Conservation (phyloP, 2,888 invertebrate genomes). For the Gastracanthus pulcherrimus region DNA sequence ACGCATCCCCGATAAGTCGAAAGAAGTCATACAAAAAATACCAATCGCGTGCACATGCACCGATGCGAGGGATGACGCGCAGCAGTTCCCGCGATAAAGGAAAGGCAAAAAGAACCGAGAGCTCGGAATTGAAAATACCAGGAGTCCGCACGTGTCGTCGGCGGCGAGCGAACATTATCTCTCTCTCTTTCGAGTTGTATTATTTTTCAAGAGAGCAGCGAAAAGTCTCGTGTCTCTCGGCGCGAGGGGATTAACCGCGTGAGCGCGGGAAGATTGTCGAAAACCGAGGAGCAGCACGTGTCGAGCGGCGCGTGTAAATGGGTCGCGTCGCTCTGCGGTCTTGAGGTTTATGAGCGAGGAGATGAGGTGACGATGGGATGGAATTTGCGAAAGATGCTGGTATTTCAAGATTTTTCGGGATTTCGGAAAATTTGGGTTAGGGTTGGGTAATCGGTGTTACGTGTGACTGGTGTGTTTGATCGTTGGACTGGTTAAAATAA, state of each 20-base stretch:
- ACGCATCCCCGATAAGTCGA: no score
- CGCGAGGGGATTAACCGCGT: constrained; percentile 1
- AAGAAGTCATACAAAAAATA: no score
- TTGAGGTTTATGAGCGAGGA: background rate
- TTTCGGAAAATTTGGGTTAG: background rate
- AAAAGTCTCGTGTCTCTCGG: background rate
- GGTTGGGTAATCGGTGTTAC: no score
- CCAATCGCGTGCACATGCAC: no score
- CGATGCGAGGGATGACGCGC: no score
- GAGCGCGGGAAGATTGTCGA: background rate
- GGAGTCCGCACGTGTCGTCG: background rate
- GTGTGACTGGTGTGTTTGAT: no score
- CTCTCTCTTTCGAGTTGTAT: no score
- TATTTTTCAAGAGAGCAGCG: background rate
- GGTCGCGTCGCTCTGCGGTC: no score
- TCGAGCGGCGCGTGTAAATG: background rate
- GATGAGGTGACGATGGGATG: background rate
- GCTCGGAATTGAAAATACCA: background rate
- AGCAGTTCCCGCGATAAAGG: no score
- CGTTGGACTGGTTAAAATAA: no score
- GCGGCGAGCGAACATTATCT: background rate
- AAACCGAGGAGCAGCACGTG: background rate
- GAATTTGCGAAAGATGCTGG: background rate
- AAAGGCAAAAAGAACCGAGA: no score
- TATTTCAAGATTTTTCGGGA: background rate